Percentiles rank a stretch among this genome's conserved stretches.
These are phyloP conservation scores for Crioceris asparagi DNA, from an alignment of 2,888 invertebrate genomes.

Conservation along the genomic window DNA sequence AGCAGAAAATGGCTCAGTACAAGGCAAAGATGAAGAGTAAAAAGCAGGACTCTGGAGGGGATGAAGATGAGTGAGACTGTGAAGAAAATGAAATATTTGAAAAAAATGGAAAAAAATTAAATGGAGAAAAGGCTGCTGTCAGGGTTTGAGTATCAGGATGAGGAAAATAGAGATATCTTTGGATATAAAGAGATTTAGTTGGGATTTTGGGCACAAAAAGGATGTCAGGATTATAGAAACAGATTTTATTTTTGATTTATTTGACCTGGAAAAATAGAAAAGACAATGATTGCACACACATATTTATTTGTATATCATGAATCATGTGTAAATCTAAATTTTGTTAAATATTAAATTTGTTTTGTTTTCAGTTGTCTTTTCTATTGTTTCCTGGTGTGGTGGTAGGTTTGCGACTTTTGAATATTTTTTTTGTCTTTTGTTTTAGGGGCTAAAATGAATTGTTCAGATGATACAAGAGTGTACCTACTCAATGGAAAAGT, in stretches of 20 bases:
- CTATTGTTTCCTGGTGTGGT: slow-evolving; percentile 16
- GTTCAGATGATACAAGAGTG: no score
- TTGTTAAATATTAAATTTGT: slow-evolving; percentile 1
- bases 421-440: slow-evolving; percentile 14
- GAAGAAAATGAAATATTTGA: neutral
- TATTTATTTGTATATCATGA: neutral
- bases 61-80: neutral
- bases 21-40: slow-evolving; percentile 1
- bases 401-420: no score
- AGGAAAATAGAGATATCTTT: no score
- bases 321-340: slow-evolving; percentile 3
- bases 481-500: slow-evolving; percentile 12
- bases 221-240: no score
- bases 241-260: no score
- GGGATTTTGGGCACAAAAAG: no score
- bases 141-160: no score
- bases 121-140: no score
- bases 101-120: no score
- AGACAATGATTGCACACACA: slow-evolving; percentile 13
- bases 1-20: slow-evolving; percentile 2
- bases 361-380: slow-evolving; percentile 19
- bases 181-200: no score
- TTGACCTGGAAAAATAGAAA: slow-evolving; percentile 8
- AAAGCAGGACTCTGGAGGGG: neutral
- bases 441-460: slow-evolving; percentile 15